Base-by-base conservation (phyloP, 1,140 invertebrate species). In the Cepaea nemoralis region DNA sequence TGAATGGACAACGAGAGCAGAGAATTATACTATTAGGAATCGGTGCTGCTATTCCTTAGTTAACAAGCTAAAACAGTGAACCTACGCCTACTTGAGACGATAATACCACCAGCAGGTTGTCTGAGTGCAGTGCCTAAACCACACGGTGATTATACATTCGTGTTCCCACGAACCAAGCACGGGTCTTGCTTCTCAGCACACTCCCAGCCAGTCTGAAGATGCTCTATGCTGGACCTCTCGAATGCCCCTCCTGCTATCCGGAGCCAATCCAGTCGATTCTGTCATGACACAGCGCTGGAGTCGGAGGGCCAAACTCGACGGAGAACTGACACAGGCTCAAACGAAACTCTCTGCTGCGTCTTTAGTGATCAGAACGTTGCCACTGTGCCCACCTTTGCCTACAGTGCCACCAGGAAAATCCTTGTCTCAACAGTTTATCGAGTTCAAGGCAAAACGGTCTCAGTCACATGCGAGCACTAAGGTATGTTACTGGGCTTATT, bases 201-300 rank as follows among this genome's bases (percentile, higher is more conserved):
- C 6, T 24, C n/a, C 35, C 10, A 24, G 35, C 19, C 3, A 37
- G n/a, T 71, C 37, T 71, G 69, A 71, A 71, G 69, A 71, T 71
- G 69, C n/a, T 24, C 69, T 27, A 71, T 71, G 69, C 22, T 71
- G 69, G 69, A 71, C 33, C 37, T 40, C 19, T 71, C 69, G 69
- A 71, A 71, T 71, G 69, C 69, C 69, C 8, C 59, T 63, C 59
- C 69, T 40, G 69, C 69, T 45, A 22, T 37, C 69, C 37, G 69
- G 37, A 71, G 69, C 69, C 19, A n/a, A 19, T 37, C 37, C 37
- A 35, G 69, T 10, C 69, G 69, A 71, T 45, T n/a, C 69, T 39
- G 69, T 40, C 69, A 71, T 71, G 69, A 71, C 69, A 71, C 69
- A 71, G 35, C 40, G 14, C 35, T 45, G 14, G 69, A 22, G 22